These are phyloP conservation scores for Imbricaverruca yamaguchii DNA, from an alignment of 2,888 invertebrate genomes.

Conservation along the genomic window DNA sequence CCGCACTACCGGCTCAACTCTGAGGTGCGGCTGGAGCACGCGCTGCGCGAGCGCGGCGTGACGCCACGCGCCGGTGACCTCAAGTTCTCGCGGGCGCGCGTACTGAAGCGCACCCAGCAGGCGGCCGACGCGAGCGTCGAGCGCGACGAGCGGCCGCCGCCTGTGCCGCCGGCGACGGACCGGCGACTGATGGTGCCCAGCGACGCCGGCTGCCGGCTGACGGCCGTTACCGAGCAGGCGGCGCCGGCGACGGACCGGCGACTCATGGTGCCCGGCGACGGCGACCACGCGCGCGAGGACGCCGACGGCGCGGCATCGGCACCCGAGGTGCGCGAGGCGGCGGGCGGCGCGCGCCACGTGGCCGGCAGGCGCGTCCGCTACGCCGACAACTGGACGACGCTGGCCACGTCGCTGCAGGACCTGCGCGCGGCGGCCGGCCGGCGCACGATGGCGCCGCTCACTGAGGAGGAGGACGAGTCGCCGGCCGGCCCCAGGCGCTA, in stretches of 20 bases:
- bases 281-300: background rate
- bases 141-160: background rate
- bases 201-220: no score
- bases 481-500: background rate
- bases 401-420: background rate
- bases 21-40: background rate
- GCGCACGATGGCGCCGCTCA: background rate
- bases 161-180: no score
- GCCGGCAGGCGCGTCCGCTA: background rate
- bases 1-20: slow-evolving; percentile 8
- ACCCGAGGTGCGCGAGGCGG: background rate
- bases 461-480: background rate
- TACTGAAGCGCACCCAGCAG: background rate
- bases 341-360: background rate
- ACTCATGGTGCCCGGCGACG: background rate
- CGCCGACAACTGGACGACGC: background rate
- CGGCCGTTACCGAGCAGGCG: no score
- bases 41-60: background rate
- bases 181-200: background rate
- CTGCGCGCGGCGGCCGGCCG: background rate
- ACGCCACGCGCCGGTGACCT: background rate
- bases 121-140: background rate
- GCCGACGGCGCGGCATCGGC: background rate
- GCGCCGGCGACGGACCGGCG: no score
- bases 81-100: background rate